Evolutionary conservation across 2,888 invertebrate species (phyloP), one percentile per base, ranked within the genome.

Genomic region (Osedax fenrisi): DNA sequence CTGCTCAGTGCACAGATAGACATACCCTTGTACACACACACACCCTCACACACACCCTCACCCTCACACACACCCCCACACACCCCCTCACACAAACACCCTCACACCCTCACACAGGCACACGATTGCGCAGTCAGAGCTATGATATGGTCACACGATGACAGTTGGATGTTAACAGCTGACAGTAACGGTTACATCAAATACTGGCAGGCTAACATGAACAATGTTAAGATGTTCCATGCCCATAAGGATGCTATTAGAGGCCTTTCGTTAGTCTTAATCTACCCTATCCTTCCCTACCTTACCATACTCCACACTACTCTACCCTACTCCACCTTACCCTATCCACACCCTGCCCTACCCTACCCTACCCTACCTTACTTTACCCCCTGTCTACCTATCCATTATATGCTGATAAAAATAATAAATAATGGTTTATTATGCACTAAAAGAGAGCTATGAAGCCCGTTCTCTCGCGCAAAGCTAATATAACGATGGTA

Each of bases 121-220:
- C 98, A 98, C 83, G 98, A 98, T 85, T 92, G 93, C 78, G 93
- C 97, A 13, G 96, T 98, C n/a, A 88, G 98, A 78, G 93, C 96
- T 74, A 96, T 99, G 96, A 92, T 94, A 68, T 99, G 98, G 98
- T 95, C 95, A 73, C 94, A 96, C 86, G 96, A 94, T 82, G 97
- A 97, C 87, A 91, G 92, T 81, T 99, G 98, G 98, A 95, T 99
- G 94, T 92, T 98, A 77, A 97, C 97, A 0, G 98, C 94, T 24
- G 98, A 99, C 86, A 96, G 97, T 85, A 91, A 91, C 72, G 98
- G 98, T 76, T 98, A 92, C 85, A 94, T 99, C 78, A 99, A 99
- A 84, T 99, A 99, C 87, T 99, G 98, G 98, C 98, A 99, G 88
- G 94, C 95, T 81, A 99, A 99, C 87, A 99, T 99, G 98, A 99